These are phyloP conservation scores for Carassius auratus DNA, from an alignment of 2,113 vertebrate species.

Conservation along the genomic window DNA sequence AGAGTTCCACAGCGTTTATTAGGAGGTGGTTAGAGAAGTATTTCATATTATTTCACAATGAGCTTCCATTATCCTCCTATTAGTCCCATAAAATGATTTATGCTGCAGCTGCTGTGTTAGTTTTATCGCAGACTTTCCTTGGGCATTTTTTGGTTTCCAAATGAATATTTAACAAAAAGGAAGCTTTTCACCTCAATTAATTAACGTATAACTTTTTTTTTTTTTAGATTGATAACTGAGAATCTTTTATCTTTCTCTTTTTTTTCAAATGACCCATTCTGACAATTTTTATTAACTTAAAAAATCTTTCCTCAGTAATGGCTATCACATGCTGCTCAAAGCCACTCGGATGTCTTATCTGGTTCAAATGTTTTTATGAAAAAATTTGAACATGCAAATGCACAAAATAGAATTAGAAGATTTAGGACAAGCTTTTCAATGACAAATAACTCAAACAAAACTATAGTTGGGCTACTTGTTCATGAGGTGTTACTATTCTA, in stretches of 20 bases:
- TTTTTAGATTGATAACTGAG: not conserved
- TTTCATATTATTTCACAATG: not conserved
- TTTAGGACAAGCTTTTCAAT: not conserved
- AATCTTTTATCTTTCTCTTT: not conserved
- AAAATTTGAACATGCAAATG: too few species aligned
- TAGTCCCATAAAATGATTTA: conserved; percentile 10
- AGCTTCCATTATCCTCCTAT: conserved; percentile 5
- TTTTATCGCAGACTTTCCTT: not conserved
- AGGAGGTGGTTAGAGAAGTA: conserved; percentile 8
- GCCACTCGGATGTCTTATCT: not conserved
- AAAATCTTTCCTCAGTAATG: not conserved
- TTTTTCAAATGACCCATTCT: not conserved
- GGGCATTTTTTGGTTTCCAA: not conserved
- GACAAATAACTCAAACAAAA: too few species aligned
- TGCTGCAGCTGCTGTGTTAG: conserved; percentile 22
- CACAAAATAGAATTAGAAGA: too few species aligned
- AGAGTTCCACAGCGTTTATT: not conserved
- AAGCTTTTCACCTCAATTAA: not conserved
- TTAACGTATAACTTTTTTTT: not conserved
- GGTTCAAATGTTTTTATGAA: not conserved
- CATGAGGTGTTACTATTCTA: too few species aligned
- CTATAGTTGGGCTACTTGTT: too few species aligned
- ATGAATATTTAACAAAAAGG: conserved; percentile 16
- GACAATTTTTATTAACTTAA: not conserved
- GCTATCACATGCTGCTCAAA: not conserved